These are phyloP conservation scores for Boleophthalmus pectinirostris DNA, from an alignment of 2,113 vertebrate genomes.

Conservation along the genomic window DNA sequence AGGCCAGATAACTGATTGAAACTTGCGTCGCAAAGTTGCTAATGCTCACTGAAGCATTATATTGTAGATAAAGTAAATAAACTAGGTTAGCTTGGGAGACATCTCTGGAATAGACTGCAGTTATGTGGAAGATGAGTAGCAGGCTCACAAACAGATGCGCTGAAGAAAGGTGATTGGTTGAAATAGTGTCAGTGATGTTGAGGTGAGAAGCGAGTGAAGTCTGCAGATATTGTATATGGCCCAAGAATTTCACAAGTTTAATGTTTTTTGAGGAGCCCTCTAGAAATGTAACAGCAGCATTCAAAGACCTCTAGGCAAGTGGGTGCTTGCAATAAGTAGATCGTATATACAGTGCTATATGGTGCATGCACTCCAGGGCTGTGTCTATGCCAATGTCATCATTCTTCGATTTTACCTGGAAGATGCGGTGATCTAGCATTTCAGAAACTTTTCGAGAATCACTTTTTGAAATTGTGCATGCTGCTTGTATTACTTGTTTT, in stretches of 20 bases:
- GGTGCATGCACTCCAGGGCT: not conserved
- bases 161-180: constrained; percentile 27
- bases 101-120: constrained; percentile 87
- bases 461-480: not conserved
- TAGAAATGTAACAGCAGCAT: constrained; percentile 60
- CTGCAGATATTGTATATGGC: constrained; percentile 62
- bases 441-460: not conserved
- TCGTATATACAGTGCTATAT: not conserved
- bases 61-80: constrained; percentile 99
- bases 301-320: constrained; percentile 46
- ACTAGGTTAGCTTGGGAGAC: constrained; percentile 88
- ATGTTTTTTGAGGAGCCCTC: constrained; percentile 75
- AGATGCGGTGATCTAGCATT: not conserved
- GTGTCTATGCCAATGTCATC: not conserved
- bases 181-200: constrained; percentile 54
- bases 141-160: constrained; percentile 31
- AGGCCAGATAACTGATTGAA: constrained; percentile 86
- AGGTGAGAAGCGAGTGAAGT: constrained; percentile 39
- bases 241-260: constrained; percentile 74
- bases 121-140: constrained; percentile 80
- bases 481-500: too few species aligned
- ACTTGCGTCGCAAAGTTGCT: constrained; percentile 88
- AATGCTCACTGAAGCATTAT: constrained; percentile 95
- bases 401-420: not conserved
- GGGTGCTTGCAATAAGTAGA: constrained; percentile 22